These are phyloP conservation scores for Caenorhabditis sp. DNA, from an alignment of 2,888 invertebrate genomes.

Conservation along the genomic window DNA sequence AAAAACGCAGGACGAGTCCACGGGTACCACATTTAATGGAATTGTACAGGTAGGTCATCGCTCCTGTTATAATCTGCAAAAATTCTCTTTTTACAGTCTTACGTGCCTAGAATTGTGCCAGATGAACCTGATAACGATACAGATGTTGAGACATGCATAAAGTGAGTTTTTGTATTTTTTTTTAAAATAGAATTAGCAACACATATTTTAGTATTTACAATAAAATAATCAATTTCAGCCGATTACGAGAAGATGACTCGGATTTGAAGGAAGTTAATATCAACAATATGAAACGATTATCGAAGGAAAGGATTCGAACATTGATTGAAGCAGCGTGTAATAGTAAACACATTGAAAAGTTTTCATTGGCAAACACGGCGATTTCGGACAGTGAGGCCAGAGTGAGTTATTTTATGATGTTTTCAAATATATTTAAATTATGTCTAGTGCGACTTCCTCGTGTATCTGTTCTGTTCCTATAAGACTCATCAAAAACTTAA, in stretches of 20 bases:
- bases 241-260: conserved; percentile 82
- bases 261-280: conserved; percentile 91
- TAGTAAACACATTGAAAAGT: conserved; percentile 89
- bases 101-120: conserved; percentile 88
- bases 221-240: conserved; percentile 40
- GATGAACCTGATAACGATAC: conserved; percentile 96
- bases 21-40: conserved; percentile 66
- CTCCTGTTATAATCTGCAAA: not conserved
- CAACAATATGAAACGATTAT: conserved; percentile 98
- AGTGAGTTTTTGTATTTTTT: conserved; percentile 74
- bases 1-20: conserved; percentile 70
- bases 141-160: conserved; percentile 90
- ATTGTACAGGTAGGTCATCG: conserved; percentile 23
- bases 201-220: not conserved
- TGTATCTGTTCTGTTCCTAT: too few relatives aligned
- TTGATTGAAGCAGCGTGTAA: conserved; percentile 84
- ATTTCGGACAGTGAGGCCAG: conserved; percentile 86
- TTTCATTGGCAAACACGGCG: conserved; percentile 91
- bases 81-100: conserved; percentile 82
- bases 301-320: conserved; percentile 84
- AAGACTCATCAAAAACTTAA: too few relatives aligned
- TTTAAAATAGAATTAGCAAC: not conserved
- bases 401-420: conserved; percentile 69
- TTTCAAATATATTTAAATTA: too few relatives aligned
- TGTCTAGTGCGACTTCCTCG: too few relatives aligned